Conservation (phyloP, 2,113 vertebrate species). For the Sterna hirundo region DNA sequence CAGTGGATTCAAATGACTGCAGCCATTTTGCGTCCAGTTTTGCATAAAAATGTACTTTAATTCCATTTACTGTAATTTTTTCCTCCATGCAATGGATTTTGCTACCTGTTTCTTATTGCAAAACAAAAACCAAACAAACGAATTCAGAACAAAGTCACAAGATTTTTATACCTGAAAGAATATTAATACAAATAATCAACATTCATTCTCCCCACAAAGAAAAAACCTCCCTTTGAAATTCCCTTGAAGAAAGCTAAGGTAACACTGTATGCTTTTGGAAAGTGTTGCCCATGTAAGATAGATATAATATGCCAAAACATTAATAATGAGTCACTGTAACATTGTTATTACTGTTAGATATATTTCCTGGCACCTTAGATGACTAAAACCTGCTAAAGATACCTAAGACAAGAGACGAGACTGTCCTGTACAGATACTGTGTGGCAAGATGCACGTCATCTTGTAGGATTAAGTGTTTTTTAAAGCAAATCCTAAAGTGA, state of each 20-base stretch:
- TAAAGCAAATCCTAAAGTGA: neutral
- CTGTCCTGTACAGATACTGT: neutral
- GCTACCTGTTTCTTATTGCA: neutral
- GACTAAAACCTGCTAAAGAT: neutral
- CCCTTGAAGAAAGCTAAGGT: neutral
- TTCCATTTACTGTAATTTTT: neutral
- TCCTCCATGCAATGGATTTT: neutral
- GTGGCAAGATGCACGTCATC: neutral
- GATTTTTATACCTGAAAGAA: neutral
- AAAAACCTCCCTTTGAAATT: neutral
- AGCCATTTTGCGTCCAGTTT: neutral
- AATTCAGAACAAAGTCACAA: neutral
- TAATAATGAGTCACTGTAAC: neutral
- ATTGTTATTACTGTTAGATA: neutral
- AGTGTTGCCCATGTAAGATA: neutral
- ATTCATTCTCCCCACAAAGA: neutral
- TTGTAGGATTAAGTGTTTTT: neutral
- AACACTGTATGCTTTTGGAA: neutral
- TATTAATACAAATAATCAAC: neutral
- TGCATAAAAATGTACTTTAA: neutral
- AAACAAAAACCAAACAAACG: neutral
- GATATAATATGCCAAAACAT: neutral
- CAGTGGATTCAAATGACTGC: neutral
- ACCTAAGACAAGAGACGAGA: neutral
- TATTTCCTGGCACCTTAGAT: neutral